Conservation (phyloP, 2,113 vertebrate genomes). For the Entomyzon cyanotis region DNA sequence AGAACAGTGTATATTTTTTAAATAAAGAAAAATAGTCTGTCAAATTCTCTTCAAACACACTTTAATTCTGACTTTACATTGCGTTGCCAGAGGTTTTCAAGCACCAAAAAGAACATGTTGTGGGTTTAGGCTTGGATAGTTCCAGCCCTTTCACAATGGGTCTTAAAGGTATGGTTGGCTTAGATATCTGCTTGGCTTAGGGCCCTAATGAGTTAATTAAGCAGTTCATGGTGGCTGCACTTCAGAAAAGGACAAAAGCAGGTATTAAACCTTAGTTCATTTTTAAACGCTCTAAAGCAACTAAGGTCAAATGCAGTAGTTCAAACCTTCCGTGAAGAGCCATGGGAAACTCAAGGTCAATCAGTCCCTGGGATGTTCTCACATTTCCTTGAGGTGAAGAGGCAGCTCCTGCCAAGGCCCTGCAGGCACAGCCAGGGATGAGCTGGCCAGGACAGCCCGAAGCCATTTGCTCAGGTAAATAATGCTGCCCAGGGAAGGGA, state of each 20-base stretch:
- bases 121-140: not conserved
- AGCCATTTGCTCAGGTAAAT: not conserved
- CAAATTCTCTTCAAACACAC: not conserved
- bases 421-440: not conserved
- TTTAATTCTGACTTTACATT: not conserved
- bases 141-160: not conserved
- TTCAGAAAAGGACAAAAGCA: not conserved
- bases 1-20: not conserved
- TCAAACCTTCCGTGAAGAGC: not conserved
- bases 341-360: accelerated
- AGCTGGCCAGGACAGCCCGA: not conserved
- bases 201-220: not conserved
- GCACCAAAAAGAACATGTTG: not conserved
- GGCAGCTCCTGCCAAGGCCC: not conserved
- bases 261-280: not conserved
- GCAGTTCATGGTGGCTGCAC: not conserved
- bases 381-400: not conserved
- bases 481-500: not conserved
- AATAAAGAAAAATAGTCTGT: not conserved
- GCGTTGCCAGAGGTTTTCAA: not conserved
- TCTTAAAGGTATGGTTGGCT: not conserved
- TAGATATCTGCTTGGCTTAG: not conserved
- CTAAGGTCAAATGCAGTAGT: not conserved
- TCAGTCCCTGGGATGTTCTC: not conserved
- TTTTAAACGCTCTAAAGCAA: not conserved